Conservation (phyloP, 2,888 invertebrate genomes). For the Cerastis leucographa region DNA sequence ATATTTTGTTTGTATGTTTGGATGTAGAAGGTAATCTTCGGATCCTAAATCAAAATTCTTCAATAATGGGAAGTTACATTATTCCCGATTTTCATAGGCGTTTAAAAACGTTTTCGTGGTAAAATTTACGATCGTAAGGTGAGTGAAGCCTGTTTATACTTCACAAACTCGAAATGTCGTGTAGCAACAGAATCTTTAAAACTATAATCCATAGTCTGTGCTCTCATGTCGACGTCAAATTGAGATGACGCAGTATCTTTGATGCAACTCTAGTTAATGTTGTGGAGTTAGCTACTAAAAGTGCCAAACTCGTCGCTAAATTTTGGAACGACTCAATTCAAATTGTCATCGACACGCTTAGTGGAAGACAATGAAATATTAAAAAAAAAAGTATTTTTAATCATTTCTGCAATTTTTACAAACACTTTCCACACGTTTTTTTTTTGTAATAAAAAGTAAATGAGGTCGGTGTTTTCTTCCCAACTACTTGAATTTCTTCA, state of each 20-base stretch:
- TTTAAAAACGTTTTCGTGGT: not conserved
- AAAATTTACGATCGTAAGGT: not conserved
- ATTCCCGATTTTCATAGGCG: not conserved
- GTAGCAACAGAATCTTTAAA: conserved; percentile 48
- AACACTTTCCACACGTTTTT: not conserved
- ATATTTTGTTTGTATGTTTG: not conserved
- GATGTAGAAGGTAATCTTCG: not conserved
- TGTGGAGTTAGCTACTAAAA: not conserved
- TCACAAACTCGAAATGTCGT: not conserved
- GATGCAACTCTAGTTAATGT: conserved; percentile 54
- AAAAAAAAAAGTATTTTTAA: not conserved
- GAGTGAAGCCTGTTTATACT: not conserved
- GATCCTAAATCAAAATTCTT: not conserved
- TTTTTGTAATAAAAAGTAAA: not conserved
- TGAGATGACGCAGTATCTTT: conserved; percentile 80
- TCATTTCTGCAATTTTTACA: not conserved
- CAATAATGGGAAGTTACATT: not conserved
- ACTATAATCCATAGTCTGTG: conserved; percentile 55
- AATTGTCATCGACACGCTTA: too few species aligned
- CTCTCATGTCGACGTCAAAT: conserved; percentile 78
- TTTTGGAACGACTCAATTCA: too few species aligned
- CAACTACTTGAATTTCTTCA: too few species aligned
- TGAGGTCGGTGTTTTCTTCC: not conserved
- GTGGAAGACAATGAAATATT: too few species aligned
- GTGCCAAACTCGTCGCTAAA: too few species aligned